Percentiles rank a stretch among this genome's conserved stretches.
Evolutionary conservation across 2,797 vertebrate species (phyloP).

Genomic region (Ctenochaetus hawaiiensis): DNA sequence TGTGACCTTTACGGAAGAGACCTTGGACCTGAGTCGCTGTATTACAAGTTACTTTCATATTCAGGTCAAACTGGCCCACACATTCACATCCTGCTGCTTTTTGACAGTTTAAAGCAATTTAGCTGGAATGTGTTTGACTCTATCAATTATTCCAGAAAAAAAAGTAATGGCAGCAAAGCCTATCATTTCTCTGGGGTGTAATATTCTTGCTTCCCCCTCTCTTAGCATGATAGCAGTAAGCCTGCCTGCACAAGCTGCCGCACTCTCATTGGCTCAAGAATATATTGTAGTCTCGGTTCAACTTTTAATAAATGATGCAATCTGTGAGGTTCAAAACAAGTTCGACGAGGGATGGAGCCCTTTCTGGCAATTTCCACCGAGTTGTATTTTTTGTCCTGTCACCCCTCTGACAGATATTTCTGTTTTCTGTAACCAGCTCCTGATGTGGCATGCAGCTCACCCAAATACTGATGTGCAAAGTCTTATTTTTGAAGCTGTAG

Average conservation of each 20-base stretch:
- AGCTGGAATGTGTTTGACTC: slow-evolving; percentile 39
- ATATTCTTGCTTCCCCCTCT: slow-evolving; percentile 37
- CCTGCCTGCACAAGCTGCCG: not conserved
- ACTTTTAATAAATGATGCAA: slow-evolving; percentile 5
- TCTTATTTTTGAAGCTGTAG: not conserved
- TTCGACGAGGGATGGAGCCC: not conserved
- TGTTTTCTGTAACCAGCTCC: not conserved
- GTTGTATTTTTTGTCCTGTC: not conserved
- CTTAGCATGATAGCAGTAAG: slow-evolving; percentile 9
- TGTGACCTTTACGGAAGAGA: slow-evolving; percentile 44
- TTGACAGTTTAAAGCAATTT: slow-evolving; percentile 33
- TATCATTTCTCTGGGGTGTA: slow-evolving; percentile 35
- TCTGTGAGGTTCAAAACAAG: slow-evolving; percentile 4
- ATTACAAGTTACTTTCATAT: slow-evolving; percentile 40
- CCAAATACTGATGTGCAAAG: not conserved
- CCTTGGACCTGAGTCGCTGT: not conserved
- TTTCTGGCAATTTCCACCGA: not conserved
- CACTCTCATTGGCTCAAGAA: not conserved
- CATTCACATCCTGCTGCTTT: slow-evolving; percentile 30
- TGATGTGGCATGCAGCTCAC: not conserved
- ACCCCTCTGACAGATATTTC: not conserved
- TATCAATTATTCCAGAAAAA: slow-evolving; percentile 31
- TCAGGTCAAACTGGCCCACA: slow-evolving; percentile 26
- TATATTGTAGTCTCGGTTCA: not conserved
- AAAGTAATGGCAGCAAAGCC: slow-evolving; percentile 24